Conservation (phyloP, 2,797 vertebrate genomes). For the Gallinago stenura region DNA sequence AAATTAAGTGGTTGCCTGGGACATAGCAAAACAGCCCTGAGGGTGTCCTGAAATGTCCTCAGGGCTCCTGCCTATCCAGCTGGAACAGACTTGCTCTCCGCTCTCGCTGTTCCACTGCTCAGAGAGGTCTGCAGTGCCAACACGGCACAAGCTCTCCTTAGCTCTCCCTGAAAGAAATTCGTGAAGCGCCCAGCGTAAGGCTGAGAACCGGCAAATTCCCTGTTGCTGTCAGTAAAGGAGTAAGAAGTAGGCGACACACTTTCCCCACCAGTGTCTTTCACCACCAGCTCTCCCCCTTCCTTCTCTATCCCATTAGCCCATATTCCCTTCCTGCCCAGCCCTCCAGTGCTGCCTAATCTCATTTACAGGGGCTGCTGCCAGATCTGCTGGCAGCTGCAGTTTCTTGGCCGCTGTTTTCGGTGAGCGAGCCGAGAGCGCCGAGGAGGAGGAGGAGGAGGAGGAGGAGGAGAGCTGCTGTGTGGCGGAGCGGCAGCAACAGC, state of each 20-base stretch:
- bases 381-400: conserved; percentile 15
- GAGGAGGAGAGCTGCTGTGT: background rate
- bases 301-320: background rate
- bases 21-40: background rate
- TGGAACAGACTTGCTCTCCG: background rate
- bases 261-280: background rate
- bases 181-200: background rate
- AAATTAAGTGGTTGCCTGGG: background rate
- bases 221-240: background rate
- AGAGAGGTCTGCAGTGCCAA: background rate
- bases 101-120: background rate
- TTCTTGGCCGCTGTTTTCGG: conserved; percentile 15
- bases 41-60: background rate
- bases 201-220: background rate
- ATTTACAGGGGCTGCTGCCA: conserved; percentile 4
- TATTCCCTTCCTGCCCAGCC: conserved; percentile 38
- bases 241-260: background rate
- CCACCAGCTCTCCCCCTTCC: background rate
- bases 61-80: background rate
- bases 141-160: background rate
- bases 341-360: conserved; percentile 24
- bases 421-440: background rate
- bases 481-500: background rate
- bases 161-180: background rate
- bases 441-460: background rate